phyloP scores from a whole-genome alignment of 2,888 invertebrate genomes.

The Eristalinus aeneus region DNA sequence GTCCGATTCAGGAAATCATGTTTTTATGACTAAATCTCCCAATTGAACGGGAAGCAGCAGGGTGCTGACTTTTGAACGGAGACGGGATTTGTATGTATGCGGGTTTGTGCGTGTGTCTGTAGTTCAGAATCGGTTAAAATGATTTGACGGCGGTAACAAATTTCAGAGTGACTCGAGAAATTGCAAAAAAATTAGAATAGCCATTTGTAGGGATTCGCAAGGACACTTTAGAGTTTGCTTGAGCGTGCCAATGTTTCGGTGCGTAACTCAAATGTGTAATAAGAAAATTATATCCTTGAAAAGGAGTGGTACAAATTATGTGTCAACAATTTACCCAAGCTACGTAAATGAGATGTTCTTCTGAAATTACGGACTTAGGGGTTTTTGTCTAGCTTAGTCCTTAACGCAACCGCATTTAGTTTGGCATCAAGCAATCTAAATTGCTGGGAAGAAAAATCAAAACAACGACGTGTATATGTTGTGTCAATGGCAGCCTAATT shows the following conservation, averaged over 20 bases:
- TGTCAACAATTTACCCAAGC: too few species aligned
- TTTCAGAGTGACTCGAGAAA: slow-evolving; percentile 51
- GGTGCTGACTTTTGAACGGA: background rate
- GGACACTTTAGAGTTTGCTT: background rate
- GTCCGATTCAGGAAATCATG: slow-evolving; percentile 42
- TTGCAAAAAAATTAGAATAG: slow-evolving; percentile 35
- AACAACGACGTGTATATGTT: too few species aligned
- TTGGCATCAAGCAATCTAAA: too few species aligned
- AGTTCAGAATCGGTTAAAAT: background rate
- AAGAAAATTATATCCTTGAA: background rate
- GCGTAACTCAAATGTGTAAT: slow-evolving; percentile 5
- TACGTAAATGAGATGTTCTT: too few species aligned
- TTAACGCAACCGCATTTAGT: too few species aligned
- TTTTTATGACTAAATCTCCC: slow-evolving; percentile 40
- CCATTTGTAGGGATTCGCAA: slow-evolving; percentile 1
- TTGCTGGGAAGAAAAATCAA: too few species aligned
- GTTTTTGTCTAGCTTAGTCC: too few species aligned
- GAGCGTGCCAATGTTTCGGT: background rate
- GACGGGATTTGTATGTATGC: too few species aligned
- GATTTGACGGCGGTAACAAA: slow-evolving; percentile 36
- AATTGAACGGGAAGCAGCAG: background rate
- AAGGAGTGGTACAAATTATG: background rate
- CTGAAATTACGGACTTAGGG: too few species aligned
- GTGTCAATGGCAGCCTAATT: background rate
- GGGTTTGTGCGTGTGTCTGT: background rate